A percentile compares a stretch with the other conserved stretches of the same genome.
These are phyloP conservation scores for Callocephalon fimbriatum DNA, from an alignment of 2,113 vertebrate genomes.

Conservation along the genomic window DNA sequence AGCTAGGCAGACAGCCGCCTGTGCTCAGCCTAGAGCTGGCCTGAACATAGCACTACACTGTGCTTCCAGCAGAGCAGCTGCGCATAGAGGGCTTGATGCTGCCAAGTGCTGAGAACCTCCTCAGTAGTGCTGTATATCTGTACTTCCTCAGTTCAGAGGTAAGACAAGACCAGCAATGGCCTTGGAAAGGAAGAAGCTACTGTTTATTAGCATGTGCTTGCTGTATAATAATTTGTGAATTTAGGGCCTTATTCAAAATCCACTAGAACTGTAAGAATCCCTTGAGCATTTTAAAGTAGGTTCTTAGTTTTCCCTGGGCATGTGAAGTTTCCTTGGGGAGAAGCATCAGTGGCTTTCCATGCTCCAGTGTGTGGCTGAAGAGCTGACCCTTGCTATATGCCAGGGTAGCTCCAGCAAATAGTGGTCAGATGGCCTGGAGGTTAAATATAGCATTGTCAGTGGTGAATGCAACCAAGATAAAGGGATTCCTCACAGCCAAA, in stretches of 20 bases:
- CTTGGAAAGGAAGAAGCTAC: background rate
- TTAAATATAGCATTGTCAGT: background rate
- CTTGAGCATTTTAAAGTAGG: background rate
- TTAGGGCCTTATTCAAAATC: background rate
- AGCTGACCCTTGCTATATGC: background rate
- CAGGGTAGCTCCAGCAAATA: background rate
- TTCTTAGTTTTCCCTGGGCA: background rate
- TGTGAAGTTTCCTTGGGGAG: background rate
- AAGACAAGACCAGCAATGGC: background rate
- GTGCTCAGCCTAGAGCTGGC: background rate
- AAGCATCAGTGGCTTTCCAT: background rate
- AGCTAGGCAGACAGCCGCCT: conserved; percentile 29
- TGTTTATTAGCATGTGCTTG: background rate
- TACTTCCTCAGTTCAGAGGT: background rate
- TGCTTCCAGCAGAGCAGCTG: conserved; percentile 19
- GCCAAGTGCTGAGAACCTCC: background rate
- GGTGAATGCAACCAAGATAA: background rate
- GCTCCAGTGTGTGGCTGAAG: background rate
- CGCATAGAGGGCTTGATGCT: background rate
- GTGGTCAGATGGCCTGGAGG: background rate
- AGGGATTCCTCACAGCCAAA: background rate
- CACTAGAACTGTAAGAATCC: background rate
- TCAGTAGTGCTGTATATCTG: background rate
- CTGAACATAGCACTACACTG: background rate
- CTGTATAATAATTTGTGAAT: background rate